A percentile compares a stretch with the other conserved stretches of the same genome.
phyloP scores from a whole-genome alignment of 2,113 vertebrate species.

The Spea bombifrons region DNA sequence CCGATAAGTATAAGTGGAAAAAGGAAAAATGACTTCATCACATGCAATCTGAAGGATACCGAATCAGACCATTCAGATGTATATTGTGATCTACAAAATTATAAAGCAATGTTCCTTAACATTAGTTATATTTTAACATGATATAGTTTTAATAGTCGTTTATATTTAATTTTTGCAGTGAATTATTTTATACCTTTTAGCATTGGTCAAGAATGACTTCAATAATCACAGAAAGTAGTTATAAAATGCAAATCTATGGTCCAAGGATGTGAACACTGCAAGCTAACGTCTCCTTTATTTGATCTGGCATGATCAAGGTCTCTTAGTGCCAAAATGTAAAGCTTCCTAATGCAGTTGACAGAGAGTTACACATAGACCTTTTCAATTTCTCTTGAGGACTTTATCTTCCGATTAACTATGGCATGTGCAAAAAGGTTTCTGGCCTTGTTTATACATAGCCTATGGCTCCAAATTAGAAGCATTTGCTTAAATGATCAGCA shows the following conservation, averaged over 20 bases:
- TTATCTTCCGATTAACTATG: constrained; percentile 64
- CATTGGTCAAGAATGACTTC: too few species aligned
- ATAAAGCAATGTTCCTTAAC: too few species aligned
- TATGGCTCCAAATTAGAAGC: constrained; percentile 66
- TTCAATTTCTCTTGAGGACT: constrained; percentile 69
- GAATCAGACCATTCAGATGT: too few species aligned
- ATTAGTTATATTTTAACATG: too few species aligned
- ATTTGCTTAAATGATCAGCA: constrained; percentile 67
- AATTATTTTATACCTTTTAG: too few species aligned
- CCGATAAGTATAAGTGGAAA: too few species aligned
- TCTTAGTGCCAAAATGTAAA: constrained; percentile 63
- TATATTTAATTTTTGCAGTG: too few species aligned
- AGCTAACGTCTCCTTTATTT: constrained; percentile 58
- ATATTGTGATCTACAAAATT: too few species aligned
- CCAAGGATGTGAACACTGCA: constrained; percentile 52
- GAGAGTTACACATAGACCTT: constrained; percentile 67
- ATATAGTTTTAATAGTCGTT: too few species aligned
- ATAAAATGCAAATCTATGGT: constrained; percentile 51
- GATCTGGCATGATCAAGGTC: constrained; percentile 70
- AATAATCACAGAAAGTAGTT: constrained; percentile 23
- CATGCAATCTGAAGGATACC: too few species aligned
- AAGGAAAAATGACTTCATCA: too few species aligned
- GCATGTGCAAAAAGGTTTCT: constrained; percentile 68
- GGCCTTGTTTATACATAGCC: constrained; percentile 64
- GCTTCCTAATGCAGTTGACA: constrained; percentile 65